Evolutionary conservation across 2,797 vertebrate species (phyloP).

Genomic region (Micromesistius poutassou): DNA sequence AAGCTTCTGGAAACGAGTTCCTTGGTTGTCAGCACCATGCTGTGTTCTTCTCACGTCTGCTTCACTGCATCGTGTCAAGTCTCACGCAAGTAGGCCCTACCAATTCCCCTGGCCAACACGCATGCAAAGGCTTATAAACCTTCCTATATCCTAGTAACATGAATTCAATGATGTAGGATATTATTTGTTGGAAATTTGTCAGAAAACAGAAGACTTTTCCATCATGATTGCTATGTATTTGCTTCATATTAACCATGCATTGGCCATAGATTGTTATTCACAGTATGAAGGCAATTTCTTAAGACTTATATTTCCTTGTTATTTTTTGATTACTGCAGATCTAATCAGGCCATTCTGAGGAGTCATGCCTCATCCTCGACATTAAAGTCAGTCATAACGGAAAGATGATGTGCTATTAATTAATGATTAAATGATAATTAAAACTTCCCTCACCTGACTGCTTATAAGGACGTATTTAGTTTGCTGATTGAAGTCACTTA

Average conservation of each 20-base stretch:
- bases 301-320: not conserved
- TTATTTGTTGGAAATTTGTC: not conserved
- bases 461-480: conserved; percentile 53
- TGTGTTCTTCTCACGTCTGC: conserved; percentile 46
- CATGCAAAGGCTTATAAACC: not conserved
- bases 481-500: conserved; percentile 63
- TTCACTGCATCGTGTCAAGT: not conserved
- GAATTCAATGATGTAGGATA: not conserved
- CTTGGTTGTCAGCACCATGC: conserved; percentile 62
- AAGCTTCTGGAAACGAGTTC: conserved; percentile 54
- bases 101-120: not conserved
- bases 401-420: conserved; percentile 37
- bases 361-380: not conserved
- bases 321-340: conserved; percentile 3
- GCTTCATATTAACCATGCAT: not conserved
- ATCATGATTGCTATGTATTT: not conserved
- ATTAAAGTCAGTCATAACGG: conserved; percentile 10
- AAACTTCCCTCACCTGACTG: conserved; percentile 54
- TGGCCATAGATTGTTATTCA: not conserved
- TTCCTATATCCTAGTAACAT: not conserved
- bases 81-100: not conserved
- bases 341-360: not conserved
- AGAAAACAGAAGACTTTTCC: not conserved
- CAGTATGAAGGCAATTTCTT: not conserved
- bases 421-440: conserved; percentile 59